Evolutionary conservation across 2,113 vertebrate species (phyloP), one percentile per base, ranked within the genome.

Genomic region (Bujurquina vittata): DNA sequence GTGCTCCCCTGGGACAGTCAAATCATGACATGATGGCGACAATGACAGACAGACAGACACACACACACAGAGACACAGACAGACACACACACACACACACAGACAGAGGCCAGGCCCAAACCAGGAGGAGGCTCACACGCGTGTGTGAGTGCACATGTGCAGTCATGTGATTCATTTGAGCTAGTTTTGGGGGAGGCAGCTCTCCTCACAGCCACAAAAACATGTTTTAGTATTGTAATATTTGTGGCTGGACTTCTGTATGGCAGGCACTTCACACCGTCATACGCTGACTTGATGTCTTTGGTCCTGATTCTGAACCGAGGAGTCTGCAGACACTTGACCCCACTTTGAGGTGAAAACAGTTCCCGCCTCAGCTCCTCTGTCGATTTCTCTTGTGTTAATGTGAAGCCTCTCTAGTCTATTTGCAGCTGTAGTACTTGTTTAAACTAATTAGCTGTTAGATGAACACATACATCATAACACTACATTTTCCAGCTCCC

Each of bases 401-500:
- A 18, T 69, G 7, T 43, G 43, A 49, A 69, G 43, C 14, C 0
- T 57, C 35, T 40, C 35, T 29, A 23, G 5, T 58, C 37, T 7
- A 2, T 46, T 55, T 82, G 52, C 37, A 1, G 54, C 80, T 67
- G 23, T 22, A 15, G 75, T 37, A 35, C 61, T 73, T 60, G 23
- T 67, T 84, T 46, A 58, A 55, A 43, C 40, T 67, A 72, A 89
- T 88, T 52, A 80, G 57, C 55, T 72, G 49, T 57, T 60, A 26
- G 15, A 83, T 84, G 67, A 86, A 65, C 52, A 37, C 65, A 62
- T 52, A 61, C 80, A 82, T 81, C 81, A 88, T n/a, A 87, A 80
- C 67, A 84, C 85, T 75, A 37, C 67, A 67, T 69, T 76, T 73
- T 74, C 80, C 76, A 86, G 52, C 52, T 33, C n/a, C 74, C 86